A percentile compares a stretch with the other conserved stretches of the same genome.
These are phyloP conservation scores for Erpornis zantholeuca DNA, from an alignment of 2,113 vertebrate genomes.

Conservation along the genomic window DNA sequence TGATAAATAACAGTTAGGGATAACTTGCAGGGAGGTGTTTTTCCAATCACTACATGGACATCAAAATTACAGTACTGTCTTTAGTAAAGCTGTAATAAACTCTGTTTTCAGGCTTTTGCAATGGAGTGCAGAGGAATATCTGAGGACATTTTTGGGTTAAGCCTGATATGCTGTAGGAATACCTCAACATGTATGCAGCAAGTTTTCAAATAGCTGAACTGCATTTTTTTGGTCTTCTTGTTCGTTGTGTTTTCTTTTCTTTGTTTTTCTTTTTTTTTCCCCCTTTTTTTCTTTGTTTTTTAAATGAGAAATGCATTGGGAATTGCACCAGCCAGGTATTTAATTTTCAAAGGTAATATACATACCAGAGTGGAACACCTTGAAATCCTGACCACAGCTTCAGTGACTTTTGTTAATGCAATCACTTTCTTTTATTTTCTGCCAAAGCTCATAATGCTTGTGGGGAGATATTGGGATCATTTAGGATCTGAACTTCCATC, in stretches of 20 bases:
- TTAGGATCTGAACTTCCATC: background rate
- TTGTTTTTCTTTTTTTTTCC: background rate
- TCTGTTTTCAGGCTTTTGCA: background rate
- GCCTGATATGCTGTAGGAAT: background rate
- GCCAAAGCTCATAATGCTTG: accelerated
- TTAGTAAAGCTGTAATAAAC: constrained; percentile 30
- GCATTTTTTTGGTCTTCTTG: background rate
- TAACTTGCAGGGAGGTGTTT: background rate
- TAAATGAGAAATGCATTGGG: background rate
- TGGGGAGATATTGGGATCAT: background rate
- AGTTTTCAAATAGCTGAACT: background rate
- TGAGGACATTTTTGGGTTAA: background rate
- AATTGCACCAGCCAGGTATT: background rate
- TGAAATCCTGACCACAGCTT: background rate
- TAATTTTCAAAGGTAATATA: background rate
- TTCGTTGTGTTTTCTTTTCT: accelerated
- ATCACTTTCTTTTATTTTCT: background rate
- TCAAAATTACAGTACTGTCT: constrained; percentile 30
- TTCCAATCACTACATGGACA: constrained; percentile 28
- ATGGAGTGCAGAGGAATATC: background rate
- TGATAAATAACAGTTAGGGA: background rate
- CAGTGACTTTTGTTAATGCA: background rate
- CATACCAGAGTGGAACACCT: background rate
- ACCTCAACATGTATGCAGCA: background rate
- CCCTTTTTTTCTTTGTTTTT: too few species aligned